Conservation (phyloP, 2,113 vertebrate species). For the Chelonoidis abingdonii region DNA sequence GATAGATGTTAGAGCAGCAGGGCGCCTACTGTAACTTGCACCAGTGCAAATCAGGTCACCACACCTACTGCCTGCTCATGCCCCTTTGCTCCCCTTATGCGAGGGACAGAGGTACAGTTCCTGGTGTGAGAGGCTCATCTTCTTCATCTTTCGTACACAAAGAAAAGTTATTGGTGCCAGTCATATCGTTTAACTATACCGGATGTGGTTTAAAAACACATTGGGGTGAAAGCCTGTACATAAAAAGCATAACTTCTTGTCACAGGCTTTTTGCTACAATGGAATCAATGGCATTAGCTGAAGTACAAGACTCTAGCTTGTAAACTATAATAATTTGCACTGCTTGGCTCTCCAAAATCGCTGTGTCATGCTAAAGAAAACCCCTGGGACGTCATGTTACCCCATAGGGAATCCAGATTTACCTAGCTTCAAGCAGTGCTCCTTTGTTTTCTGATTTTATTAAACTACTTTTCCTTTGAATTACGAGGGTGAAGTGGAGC, state of each 20-base stretch:
- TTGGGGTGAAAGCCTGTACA: background rate
- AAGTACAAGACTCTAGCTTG: background rate
- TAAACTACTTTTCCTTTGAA: slow-evolving; percentile 13
- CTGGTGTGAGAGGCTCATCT: background rate
- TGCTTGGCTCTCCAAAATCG: slow-evolving; percentile 22
- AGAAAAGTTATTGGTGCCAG: background rate
- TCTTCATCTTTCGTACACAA: background rate
- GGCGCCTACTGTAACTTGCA: background rate
- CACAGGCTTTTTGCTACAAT: slow-evolving; percentile 10
- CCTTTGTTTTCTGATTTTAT: background rate
- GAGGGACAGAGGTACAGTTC: background rate
- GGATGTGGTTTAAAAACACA: background rate
- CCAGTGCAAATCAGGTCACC: background rate
- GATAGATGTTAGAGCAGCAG: background rate
- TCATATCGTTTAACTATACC: background rate
- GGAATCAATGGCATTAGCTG: background rate
- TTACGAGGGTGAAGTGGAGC: background rate
- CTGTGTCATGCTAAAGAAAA: slow-evolving; percentile 36
- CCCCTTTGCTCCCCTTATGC: background rate
- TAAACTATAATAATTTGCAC: background rate
- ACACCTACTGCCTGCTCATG: background rate
- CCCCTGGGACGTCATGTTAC: background rate
- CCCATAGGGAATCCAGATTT: slow-evolving; percentile 24
- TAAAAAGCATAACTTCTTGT: background rate
- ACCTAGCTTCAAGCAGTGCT: background rate